Evolutionary conservation across 2,113 vertebrate species (phyloP).

Genomic region (Leuciscus idus): DNA sequence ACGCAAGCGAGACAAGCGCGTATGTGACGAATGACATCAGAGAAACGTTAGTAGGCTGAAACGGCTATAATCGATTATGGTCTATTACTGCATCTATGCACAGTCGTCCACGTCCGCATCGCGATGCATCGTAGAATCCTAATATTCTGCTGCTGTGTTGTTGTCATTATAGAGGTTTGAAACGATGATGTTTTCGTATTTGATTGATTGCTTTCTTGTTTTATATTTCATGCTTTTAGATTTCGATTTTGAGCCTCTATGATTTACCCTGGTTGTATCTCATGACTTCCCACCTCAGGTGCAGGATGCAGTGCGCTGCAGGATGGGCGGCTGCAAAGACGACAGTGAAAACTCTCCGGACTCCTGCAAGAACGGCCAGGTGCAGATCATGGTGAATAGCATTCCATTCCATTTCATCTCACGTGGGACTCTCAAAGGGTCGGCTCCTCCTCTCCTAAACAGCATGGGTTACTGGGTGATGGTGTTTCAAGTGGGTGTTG

Average conservation of each 20-base stretch:
- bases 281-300: slow-evolving; percentile 76
- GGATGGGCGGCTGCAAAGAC: slow-evolving; percentile 94
- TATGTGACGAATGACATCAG: too few species aligned
- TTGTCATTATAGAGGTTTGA: neutral
- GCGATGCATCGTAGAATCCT: too few species aligned
- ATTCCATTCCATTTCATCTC: slow-evolving; percentile 74
- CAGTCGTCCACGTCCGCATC: too few species aligned
- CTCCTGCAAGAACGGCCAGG: slow-evolving; percentile 98
- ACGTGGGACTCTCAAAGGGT: neutral
- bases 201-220: neutral
- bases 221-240: neutral
- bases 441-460: neutral
- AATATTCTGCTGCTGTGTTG: neutral
- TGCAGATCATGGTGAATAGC: slow-evolving; percentile 99
- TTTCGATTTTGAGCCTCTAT: neutral
- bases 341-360: slow-evolving; percentile 98
- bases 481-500: neutral
- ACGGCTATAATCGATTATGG: too few species aligned
- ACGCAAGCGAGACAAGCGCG: too few species aligned
- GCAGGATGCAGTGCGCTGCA: slow-evolving; percentile 95
- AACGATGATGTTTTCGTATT: neutral
- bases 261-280: slow-evolving; percentile 35
- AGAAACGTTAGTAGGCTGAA: too few species aligned
- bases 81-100: too few species aligned
- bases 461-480: neutral